These are phyloP conservation scores for Drosophila santomea DNA, from an alignment of 1,140 invertebrate genomes.

Conservation along the genomic window DNA sequence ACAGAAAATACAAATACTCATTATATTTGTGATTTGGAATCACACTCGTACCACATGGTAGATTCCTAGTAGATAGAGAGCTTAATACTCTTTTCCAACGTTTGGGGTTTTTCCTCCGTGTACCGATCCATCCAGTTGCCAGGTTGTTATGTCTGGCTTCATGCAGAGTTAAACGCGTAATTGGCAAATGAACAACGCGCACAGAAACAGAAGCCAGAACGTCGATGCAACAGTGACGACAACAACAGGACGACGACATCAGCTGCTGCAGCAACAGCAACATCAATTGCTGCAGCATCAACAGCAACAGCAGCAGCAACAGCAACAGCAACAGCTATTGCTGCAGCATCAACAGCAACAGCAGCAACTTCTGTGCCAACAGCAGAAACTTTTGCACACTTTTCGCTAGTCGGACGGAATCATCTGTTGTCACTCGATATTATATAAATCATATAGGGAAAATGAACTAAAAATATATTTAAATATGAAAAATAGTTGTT, in stretches of 20 bases:
- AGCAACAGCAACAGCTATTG: not conserved
- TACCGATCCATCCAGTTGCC: constrained; percentile 18
- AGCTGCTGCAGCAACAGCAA: constrained; percentile 10
- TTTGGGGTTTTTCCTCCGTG: constrained; percentile 4
- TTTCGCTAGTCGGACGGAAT: constrained; percentile 23
- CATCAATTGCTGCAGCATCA: not conserved
- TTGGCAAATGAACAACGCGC: constrained; percentile 67
- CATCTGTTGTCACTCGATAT: constrained; percentile 27
- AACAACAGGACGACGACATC: constrained; percentile 46
- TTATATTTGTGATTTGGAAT: too few relatives aligned
- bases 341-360: not conserved
- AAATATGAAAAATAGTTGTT: too few relatives aligned
- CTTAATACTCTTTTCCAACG: not conserved
- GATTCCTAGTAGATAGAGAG: too few relatives aligned
- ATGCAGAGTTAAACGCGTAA: constrained; percentile 51
- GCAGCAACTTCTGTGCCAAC: constrained; percentile 2
- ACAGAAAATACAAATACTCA: too few relatives aligned
- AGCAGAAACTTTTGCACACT: constrained; percentile 1
- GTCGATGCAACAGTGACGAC: constrained; percentile 17
- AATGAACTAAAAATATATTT: too few relatives aligned
- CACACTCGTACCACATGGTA: too few relatives aligned
- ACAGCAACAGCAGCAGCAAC: not conserved
- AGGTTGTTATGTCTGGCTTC: constrained; percentile 37
- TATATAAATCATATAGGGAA: too few relatives aligned
- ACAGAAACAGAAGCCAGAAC: constrained; percentile 6